Evolutionary conservation across 2,797 vertebrate species (phyloP), one percentile per base, ranked within the genome.

Genomic region (Sphaeramia orbicularis): DNA sequence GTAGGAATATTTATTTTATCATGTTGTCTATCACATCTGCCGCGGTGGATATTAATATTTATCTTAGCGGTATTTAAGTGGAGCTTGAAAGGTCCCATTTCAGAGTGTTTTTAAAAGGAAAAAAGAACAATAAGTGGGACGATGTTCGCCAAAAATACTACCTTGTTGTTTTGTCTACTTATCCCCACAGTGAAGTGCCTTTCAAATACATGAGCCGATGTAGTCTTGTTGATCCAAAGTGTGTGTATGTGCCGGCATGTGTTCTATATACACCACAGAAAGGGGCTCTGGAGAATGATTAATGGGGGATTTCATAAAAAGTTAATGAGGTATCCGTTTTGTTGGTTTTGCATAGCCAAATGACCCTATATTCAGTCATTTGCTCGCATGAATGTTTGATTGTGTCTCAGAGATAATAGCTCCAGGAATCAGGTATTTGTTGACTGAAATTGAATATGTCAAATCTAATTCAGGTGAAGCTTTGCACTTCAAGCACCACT

Each of bases 31-130:
- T 80, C 61, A 59, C 13, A 16, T 52, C 58, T 73, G 70, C n/a
- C 43, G 45, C 40, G 43, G 37, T 61, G 76, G 76, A 76, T 80
- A 88, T 78, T 71, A 71, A 78, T 71, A 49, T 63, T 69, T 37
- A 55, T 71, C 51, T 56, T 52, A 15, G 68, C 14, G 15, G 44
- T 50, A 49, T 64, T 45, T 45, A 51, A 68, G 43, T 32, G 49
- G 44, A 40, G 76, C 50, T 78, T 78, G 78, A 44, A 71, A 81
- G 70, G 30, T 45, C 53, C n/a, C 14, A 6, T 69, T 81, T 58
- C 41, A 36, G 30, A 48, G 48, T 27, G 48, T 74, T 63, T 67
- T 65, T 35, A 44, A 54, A 51, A 30, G 41, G 16, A 15, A 53
- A 30, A 43, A 37, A 42, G 13, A 50, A 67, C 58, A 55, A 66